Evolutionary conservation across 2,888 invertebrate species (phyloP), one percentile per base, ranked within the genome.

Genomic region (Zaprionus lineosus): DNA sequence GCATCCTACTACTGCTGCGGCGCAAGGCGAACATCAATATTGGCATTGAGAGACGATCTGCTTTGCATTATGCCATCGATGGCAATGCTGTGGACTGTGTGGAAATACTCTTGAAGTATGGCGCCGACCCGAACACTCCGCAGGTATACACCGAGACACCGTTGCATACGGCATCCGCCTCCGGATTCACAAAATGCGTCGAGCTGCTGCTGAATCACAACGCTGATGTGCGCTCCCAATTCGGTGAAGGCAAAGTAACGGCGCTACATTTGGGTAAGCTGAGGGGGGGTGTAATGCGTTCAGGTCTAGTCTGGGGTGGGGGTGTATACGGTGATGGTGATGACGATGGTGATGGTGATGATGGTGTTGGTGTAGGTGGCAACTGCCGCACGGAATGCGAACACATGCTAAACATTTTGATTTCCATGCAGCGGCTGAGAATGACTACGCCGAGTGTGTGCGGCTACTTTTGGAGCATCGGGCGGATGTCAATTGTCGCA

Each of bases 81-180:
- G 95, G 94, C 82, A 92, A 94, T 83, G 93, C 94, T 7, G 91
- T 92, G 50, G 94, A 94, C 66, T 96, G 96, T 77, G 95, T 95
- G 1, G 92, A 92, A 83, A 92, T 92, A 67, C 91, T 97, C 64
- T 88, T 97, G 44, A 92, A 93, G 72, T 93, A 94, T 65, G 95
- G 96, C 39, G 97, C 97, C 2, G 93, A 93, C 84, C 94, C 97
- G 15, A 96, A 97, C 86, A 95, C 95, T 52, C 94, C 94, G 16
- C 96, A 96, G 92, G 87, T 95, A 21, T 96, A 94, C 86, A 95
- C 95, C 4, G 96, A 96, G 90, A 95, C 96, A 0, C 96, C 96
- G 0, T 89, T 96, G 15, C 96, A 96, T 83, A 94, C 95, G 16
- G 96, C 96, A 3, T 94, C 95, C 8, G 92, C 94, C 3, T 90